These are phyloP conservation scores for Apeltes quadracus DNA, from an alignment of 2,113 vertebrate genomes.

Conservation along the genomic window DNA sequence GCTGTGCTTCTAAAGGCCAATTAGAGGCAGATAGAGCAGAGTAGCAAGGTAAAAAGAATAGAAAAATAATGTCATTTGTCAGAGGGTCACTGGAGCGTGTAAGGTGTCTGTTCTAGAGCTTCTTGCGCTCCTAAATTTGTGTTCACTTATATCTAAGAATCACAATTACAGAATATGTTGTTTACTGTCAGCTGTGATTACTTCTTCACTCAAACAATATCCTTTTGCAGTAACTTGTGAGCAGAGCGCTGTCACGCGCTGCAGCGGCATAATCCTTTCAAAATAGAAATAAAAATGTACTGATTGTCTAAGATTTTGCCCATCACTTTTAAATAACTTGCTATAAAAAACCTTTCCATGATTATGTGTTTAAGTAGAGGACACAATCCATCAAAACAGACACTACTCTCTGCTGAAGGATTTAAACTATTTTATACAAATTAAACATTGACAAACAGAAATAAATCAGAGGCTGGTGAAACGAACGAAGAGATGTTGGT, in stretches of 20 bases:
- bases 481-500: neutral
- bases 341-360: neutral
- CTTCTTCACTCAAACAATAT: constrained; percentile 25
- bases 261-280: neutral
- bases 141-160: constrained; percentile 11
- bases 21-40: constrained; percentile 30
- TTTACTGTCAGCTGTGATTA: constrained; percentile 38
- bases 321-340: neutral
- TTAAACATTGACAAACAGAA: neutral
- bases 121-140: constrained; percentile 26
- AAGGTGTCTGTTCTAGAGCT: neutral
- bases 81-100: constrained; percentile 4
- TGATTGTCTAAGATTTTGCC: neutral
- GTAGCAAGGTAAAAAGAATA: neutral
- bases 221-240: constrained; percentile 8
- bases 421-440: neutral
- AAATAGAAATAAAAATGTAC: neutral
- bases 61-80: neutral
- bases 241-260: constrained; percentile 3
- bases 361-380: neutral
- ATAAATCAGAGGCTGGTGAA: neutral
- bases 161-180: constrained; percentile 18
- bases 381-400: neutral
- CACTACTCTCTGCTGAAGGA: too few species aligned
- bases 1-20: constrained; percentile 18